Evolutionary conservation across 2,113 vertebrate genomes (phyloP), one percentile per base, ranked within the genome.

Genomic region (Tragelaphus scriptus): DNA sequence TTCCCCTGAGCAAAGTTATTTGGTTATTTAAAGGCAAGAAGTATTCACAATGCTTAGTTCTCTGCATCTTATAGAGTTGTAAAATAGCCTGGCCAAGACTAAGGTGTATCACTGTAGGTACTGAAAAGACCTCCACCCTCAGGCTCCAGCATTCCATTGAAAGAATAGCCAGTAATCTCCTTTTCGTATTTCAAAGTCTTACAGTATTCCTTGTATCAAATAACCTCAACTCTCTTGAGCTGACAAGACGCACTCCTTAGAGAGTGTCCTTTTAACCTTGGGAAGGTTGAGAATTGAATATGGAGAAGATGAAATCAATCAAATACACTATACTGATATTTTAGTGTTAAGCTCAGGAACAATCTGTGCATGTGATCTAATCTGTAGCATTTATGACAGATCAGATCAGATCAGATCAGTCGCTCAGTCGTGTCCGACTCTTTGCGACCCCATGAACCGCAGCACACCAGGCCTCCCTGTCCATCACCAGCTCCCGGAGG

Each of bases 201-300:
- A 90, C 26, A 80, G 61, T 90, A 95, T 77, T 63, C 49, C 61
- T 94, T 79, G 82, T 2, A 26, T 80, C 47, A 53, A 94, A 44
- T 87, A 91, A 96, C 71, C 86, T 97, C 71, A 71, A 89, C 68
- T 97, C 68, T 87, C 59, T 84, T 26, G 82, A 94, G 86, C 82
- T 53, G 85, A 28, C 89, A 79, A 96, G 84, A 75, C 61, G 51
- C 21, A 25, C 81, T 94, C 81, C 75, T 95, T 82, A 56, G 88
- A 91, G 30, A 58, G 21, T 80, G 84, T 93, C 87, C 94, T 97
- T 94, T 96, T 85, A 89, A 97, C 95, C 80, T 97, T 88, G 84
- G 79, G 61, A 98, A 96, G 79, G 90, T 93, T 93, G 84, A 91
- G 87, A 97, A 95, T 65, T 88, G 61, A 91, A 97, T 94, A 96